These are phyloP conservation scores for Margarornis squamiger DNA, from an alignment of 2,797 vertebrate genomes.

Conservation along the genomic window DNA sequence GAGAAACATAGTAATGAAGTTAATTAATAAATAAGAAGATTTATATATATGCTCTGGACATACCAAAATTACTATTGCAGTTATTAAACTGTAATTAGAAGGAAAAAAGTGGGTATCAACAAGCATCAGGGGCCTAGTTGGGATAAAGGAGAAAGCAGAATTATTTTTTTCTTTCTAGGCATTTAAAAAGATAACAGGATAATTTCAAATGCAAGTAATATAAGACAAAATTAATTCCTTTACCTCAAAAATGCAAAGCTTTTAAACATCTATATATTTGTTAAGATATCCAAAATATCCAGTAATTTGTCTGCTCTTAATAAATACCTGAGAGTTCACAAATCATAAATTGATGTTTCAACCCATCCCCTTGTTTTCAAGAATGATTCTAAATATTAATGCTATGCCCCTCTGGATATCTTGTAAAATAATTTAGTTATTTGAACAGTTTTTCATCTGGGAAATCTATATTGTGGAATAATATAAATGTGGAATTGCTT, in stretches of 20 bases:
- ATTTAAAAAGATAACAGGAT: background rate
- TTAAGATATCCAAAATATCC: background rate
- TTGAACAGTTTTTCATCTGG: background rate
- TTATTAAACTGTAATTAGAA: background rate
- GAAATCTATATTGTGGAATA: background rate
- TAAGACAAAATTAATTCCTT: background rate
- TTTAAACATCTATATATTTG: background rate
- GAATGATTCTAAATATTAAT: background rate
- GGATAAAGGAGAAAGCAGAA: background rate
- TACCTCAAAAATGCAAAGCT: background rate
- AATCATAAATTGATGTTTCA: background rate
- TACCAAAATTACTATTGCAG: background rate
- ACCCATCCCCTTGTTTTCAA: background rate
- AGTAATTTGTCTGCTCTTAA: background rate
- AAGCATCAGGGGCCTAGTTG: background rate
- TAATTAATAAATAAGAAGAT: background rate
- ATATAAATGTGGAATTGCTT: background rate
- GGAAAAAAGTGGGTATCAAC: background rate
- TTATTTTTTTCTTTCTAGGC: background rate
- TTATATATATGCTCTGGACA: background rate
- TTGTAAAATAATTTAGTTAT: background rate
- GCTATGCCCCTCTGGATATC: background rate
- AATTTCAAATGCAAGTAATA: accelerated
- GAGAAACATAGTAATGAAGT: background rate
- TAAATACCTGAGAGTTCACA: background rate